Evolutionary conservation across 2,797 vertebrate species (phyloP).

Genomic region (Gymnocypris eckloni): DNA sequence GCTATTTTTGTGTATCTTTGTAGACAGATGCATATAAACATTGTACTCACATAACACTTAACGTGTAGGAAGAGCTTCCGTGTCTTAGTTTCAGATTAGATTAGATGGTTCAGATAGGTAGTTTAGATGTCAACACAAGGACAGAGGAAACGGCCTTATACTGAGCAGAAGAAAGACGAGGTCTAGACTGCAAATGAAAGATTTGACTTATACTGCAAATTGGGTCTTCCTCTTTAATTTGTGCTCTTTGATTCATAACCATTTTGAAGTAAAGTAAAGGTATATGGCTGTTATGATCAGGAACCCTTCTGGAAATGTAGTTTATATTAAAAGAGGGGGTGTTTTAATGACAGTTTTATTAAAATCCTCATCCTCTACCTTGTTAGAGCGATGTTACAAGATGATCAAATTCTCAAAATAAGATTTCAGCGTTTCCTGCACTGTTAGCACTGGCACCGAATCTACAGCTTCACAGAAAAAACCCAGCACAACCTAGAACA

Average conservation of each 20-base stretch:
- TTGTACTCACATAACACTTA: background rate
- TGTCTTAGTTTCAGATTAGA: slow-evolving; percentile 10
- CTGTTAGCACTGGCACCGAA: background rate
- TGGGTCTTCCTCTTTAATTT: slow-evolving; percentile 16
- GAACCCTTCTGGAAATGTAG: background rate
- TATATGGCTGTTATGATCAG: background rate
- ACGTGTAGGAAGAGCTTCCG: slow-evolving; percentile 27
- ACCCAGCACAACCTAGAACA: background rate
- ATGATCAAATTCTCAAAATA: background rate
- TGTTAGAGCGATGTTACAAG: background rate
- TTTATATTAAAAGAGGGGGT: slow-evolving; percentile 5
- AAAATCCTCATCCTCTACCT: background rate
- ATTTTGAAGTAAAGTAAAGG: slow-evolving; percentile 9
- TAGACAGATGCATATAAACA: background rate
- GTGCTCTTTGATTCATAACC: slow-evolving; percentile 14
- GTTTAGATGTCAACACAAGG: slow-evolving; percentile 29
- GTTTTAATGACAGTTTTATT: slow-evolving; percentile 5
- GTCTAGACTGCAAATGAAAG: slow-evolving; percentile 16
- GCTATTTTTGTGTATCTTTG: slow-evolving; percentile 1
- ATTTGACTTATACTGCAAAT: slow-evolving; percentile 23
- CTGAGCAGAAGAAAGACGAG: background rate
- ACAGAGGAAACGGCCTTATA: slow-evolving; percentile 19
- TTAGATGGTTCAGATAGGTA: slow-evolving; percentile 30
- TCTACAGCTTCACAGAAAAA: background rate
- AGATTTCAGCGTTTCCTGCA: background rate